phyloP scores from a whole-genome alignment of 2,113 vertebrate species.

The Tychaedon coryphoeus region DNA sequence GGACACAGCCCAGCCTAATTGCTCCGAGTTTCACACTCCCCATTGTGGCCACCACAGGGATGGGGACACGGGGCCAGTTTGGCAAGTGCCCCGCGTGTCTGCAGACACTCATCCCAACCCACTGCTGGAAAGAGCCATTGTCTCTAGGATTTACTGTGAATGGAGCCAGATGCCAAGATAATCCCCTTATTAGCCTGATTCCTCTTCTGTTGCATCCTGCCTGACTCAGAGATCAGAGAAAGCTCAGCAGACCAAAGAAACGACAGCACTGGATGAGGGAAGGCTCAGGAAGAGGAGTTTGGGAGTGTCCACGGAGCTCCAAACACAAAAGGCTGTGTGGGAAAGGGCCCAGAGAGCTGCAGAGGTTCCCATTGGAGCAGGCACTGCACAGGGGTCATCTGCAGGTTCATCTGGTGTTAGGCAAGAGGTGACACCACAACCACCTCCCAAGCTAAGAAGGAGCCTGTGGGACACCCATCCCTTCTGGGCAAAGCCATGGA shows the following conservation, averaged over 20 bases:
- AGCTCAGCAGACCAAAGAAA: slow-evolving; percentile 5
- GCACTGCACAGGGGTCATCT: background rate
- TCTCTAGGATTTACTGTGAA: background rate
- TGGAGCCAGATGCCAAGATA: slow-evolving; percentile 10
- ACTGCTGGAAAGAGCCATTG: background rate
- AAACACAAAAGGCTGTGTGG: background rate
- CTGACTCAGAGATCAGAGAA: slow-evolving; percentile 7
- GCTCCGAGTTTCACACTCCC: background rate
- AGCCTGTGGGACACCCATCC: background rate
- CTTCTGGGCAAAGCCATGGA: background rate
- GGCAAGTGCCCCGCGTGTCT: accelerated
- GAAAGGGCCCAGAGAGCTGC: background rate
- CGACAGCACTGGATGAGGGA: background rate
- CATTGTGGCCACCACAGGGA: background rate
- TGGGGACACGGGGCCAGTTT: background rate
- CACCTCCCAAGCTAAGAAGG: background rate
- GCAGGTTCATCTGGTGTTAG: background rate
- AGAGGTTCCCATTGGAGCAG: background rate
- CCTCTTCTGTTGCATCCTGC: background rate
- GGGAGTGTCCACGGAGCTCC: background rate
- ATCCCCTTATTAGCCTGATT: slow-evolving; percentile 1
- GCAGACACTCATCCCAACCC: background rate
- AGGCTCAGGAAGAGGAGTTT: background rate
- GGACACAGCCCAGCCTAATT: background rate
- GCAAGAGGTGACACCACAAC: background rate